Conservation (phyloP, 2,888 invertebrate genomes). For the Spatulosminthurus flaviceps region DNA sequence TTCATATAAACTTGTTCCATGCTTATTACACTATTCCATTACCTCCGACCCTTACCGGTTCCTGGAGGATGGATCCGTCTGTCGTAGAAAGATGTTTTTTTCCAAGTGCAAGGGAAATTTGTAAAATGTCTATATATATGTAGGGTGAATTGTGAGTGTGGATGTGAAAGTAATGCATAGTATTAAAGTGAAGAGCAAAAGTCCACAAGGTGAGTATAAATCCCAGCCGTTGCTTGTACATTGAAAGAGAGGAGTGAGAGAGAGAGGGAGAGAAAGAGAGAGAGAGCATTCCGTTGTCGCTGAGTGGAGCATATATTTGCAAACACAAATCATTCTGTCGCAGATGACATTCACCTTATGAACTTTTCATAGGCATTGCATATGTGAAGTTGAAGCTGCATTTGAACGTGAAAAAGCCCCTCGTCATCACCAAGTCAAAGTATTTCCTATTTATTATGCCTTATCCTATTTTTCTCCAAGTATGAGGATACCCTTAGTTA, state of each 20-base stretch:
- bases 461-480: background rate
- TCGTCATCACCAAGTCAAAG: conserved; percentile 34
- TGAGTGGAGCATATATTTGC: conserved; percentile 42
- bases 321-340: conserved; percentile 41
- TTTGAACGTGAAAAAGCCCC: conserved; percentile 33
- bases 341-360: conserved; percentile 43
- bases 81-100: too few relatives aligned
- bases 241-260: background rate
- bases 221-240: background rate
- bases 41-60: too few relatives aligned
- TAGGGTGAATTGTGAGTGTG: too few relatives aligned
- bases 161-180: too few relatives aligned
- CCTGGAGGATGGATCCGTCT: too few relatives aligned
- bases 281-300: conserved; percentile 30
- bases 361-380: conserved; percentile 39
- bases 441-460: conserved; percentile 41
- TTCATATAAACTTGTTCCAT: too few relatives aligned
- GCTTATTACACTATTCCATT: too few relatives aligned
- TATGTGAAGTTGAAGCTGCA: conserved; percentile 9
- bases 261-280: background rate
- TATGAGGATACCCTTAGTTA: background rate
- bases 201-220: too few relatives aligned
- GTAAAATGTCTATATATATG: too few relatives aligned
- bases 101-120: too few relatives aligned
- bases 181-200: too few relatives aligned